phyloP scores from a whole-genome alignment of 2,113 vertebrate genomes.

The Corvus cornix region DNA sequence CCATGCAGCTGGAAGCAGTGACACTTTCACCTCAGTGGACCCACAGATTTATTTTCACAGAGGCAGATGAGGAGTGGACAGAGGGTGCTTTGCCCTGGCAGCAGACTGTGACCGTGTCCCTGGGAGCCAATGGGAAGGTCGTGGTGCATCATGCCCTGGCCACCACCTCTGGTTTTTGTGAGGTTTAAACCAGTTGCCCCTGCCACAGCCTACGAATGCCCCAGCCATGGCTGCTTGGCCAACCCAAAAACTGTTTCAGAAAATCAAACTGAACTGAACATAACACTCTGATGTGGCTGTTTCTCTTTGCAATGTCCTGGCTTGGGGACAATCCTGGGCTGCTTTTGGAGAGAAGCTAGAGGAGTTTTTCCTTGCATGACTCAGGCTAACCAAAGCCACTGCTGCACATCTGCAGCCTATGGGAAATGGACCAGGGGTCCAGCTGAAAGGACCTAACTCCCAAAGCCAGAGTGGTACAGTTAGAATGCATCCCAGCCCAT shows the following conservation, averaged over 20 bases:
- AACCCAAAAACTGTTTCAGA: neutral
- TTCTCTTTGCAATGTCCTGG: neutral
- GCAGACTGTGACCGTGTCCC: accelerated
- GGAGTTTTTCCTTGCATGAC: neutral
- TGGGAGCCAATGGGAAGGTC: neutral
- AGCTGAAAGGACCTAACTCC: neutral
- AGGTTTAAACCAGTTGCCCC: neutral
- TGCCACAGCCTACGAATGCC: accelerated
- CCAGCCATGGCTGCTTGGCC: neutral
- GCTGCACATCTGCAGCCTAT: neutral
- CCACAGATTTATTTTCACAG: neutral
- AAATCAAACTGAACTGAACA: neutral
- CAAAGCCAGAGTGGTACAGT: neutral
- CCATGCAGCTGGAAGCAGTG: neutral
- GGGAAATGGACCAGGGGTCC: neutral
- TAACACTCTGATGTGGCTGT: accelerated
- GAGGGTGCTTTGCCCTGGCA: neutral
- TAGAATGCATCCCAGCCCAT: neutral
- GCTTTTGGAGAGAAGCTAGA: neutral
- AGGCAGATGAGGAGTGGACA: neutral
- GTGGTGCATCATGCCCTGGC: neutral
- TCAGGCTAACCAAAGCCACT: neutral
- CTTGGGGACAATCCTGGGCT: neutral
- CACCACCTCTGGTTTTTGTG: neutral
- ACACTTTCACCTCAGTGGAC: neutral